Conservation (phyloP, 2,888 invertebrate species). For the Spodoptera littoralis region DNA sequence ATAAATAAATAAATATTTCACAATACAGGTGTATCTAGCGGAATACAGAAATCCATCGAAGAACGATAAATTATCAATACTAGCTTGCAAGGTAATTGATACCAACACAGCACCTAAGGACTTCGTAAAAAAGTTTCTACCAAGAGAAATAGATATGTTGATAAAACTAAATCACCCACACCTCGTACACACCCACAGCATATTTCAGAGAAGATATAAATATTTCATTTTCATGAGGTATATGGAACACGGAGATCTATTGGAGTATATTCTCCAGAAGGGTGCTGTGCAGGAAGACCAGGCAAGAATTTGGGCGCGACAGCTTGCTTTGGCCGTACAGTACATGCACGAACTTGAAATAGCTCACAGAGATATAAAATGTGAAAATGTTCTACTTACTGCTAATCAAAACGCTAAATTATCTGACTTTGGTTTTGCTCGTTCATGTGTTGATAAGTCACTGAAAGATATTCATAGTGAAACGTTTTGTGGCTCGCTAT, state of each 20-base stretch:
- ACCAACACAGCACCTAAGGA: slow-evolving; percentile 92
- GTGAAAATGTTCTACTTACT: slow-evolving; percentile 94
- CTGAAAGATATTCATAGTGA: slow-evolving; percentile 89
- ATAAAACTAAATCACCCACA: slow-evolving; percentile 94
- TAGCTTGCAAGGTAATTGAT: slow-evolving; percentile 94
- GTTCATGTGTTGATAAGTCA: slow-evolving; percentile 79
- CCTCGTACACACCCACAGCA: slow-evolving; percentile 93
- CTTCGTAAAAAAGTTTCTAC: slow-evolving; percentile 94
- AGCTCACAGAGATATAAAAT: slow-evolving; percentile 94
- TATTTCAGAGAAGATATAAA: slow-evolving; percentile 91
- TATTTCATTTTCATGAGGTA: slow-evolving; percentile 94
- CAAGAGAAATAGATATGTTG: slow-evolving; percentile 94
- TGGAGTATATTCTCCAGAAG: slow-evolving; percentile 91
- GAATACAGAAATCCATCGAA: slow-evolving; percentile 83
- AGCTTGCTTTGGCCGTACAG: slow-evolving; percentile 91
- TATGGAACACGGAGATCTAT: slow-evolving; percentile 93
- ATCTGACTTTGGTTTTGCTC: slow-evolving; percentile 95
- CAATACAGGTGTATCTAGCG: slow-evolving; percentile 78
- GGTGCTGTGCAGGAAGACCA: slow-evolving; percentile 91
- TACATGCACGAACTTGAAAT: slow-evolving; percentile 93
- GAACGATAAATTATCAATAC: slow-evolving; percentile 75
- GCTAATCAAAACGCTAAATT: slow-evolving; percentile 93
- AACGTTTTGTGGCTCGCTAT: slow-evolving; percentile 95
- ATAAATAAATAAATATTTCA: too few species aligned
- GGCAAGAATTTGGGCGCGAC: slow-evolving; percentile 92